Evolutionary conservation across 2,888 invertebrate genomes (phyloP).

Genomic region (Rhamnusium bicolor): DNA sequence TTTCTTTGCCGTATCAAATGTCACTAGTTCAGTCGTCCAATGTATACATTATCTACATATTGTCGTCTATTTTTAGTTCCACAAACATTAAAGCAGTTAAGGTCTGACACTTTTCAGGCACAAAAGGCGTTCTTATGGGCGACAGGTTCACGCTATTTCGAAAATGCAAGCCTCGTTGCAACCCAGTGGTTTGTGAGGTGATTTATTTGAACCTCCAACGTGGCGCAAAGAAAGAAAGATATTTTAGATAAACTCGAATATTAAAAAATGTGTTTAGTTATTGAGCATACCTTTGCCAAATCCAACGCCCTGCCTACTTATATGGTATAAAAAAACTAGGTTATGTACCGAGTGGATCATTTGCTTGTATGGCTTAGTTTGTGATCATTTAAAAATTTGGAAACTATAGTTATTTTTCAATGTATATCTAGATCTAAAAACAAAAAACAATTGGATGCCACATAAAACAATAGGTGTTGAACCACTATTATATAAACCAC

Average conservation of each 20-base stretch:
- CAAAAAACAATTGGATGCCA: too few species aligned
- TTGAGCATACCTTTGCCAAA: too few species aligned
- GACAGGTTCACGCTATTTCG: constrained; percentile 36
- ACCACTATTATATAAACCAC: too few species aligned
- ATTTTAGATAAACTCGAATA: neutral
- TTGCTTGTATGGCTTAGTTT: too few species aligned
- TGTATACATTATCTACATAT: constrained; percentile 37
- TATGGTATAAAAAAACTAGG: too few species aligned
- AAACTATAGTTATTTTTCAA: too few species aligned
- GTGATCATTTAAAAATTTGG: too few species aligned
- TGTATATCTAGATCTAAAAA: too few species aligned
- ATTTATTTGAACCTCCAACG: constrained; percentile 42
- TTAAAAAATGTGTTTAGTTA: too few species aligned
- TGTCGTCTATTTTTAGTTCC: constrained; percentile 43
- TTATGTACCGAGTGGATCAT: too few species aligned
- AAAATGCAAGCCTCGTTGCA: constrained; percentile 42
- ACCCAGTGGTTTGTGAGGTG: constrained; percentile 37
- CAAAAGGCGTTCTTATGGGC: constrained; percentile 41
- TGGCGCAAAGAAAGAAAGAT: neutral
- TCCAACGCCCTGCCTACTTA: too few species aligned
- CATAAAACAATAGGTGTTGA: too few species aligned
- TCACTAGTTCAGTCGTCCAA: constrained; percentile 17
- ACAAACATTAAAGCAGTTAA: constrained; percentile 35
- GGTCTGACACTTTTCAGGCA: constrained; percentile 39
- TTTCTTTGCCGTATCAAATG: constrained; percentile 1